A percentile compares a stretch with the other conserved stretches of the same genome.
These are phyloP conservation scores for Mesopsocus fuscifrons DNA, from an alignment of 2,888 invertebrate genomes.

Conservation along the genomic window DNA sequence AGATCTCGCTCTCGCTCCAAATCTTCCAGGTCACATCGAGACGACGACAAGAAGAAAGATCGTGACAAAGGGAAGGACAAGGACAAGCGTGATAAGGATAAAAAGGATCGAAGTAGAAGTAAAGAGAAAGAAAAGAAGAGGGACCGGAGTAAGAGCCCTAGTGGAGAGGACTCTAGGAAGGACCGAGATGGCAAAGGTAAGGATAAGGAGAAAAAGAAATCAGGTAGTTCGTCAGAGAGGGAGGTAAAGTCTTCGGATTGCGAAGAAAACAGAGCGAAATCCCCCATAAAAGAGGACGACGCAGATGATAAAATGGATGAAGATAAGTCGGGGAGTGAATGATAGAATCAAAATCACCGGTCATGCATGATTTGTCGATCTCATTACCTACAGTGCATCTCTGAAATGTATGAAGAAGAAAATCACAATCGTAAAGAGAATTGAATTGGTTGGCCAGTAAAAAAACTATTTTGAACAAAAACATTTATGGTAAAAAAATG, in stretches of 20 bases:
- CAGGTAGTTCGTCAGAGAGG: slow-evolving; percentile 11
- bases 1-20: slow-evolving; percentile 29
- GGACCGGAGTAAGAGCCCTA: slow-evolving; percentile 12
- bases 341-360: too few species aligned
- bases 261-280: background rate
- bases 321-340: background rate
- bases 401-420: background rate
- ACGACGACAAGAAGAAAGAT: too few species aligned
- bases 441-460: too few species aligned
- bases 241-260: background rate
- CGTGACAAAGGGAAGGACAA: too few species aligned
- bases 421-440: background rate
- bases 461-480: too few species aligned
- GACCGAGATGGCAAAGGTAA: slow-evolving; percentile 14
- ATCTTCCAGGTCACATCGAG: slow-evolving; percentile 17
- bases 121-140: slow-evolving; percentile 13
- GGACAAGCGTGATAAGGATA: slow-evolving; percentile 13
- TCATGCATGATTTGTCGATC: too few species aligned
- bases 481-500: too few species aligned
- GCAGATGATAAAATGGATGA: background rate
- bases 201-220: slow-evolving; percentile 15
- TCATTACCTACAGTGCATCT: too few species aligned
- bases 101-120: slow-evolving; percentile 9
- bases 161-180: slow-evolving; percentile 16
- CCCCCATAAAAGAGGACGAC: background rate